A percentile compares a stretch with the other conserved stretches of the same genome.
Conservation (phyloP, 2,113 vertebrate species). For the Colinus virginianus region DNA sequence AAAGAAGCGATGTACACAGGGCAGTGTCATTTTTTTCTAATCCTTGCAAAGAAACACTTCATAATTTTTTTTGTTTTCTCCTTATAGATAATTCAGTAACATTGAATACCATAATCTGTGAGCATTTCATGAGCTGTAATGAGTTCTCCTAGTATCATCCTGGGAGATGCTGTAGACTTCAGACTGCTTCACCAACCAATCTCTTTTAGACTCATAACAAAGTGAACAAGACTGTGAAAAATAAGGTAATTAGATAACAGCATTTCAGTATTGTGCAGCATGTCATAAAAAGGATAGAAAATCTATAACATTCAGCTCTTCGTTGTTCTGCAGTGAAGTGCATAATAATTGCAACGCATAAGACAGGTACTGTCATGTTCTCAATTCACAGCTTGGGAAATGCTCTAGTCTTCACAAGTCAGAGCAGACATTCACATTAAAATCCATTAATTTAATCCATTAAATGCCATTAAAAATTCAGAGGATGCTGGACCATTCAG, state of each 20-base stretch:
- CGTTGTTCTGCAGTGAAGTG: background rate
- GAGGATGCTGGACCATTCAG: background rate
- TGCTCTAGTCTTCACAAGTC: background rate
- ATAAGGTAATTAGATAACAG: constrained; percentile 32
- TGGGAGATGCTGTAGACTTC: background rate
- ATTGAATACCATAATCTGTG: background rate
- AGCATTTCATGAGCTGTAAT: constrained; percentile 1
- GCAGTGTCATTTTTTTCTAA: background rate
- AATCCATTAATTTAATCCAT: background rate
- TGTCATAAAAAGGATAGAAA: background rate
- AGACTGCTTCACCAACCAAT: background rate
- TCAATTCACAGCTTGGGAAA: background rate
- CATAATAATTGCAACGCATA: background rate
- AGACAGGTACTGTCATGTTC: background rate
- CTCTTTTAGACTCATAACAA: background rate
- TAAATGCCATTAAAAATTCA: background rate
- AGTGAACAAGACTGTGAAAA: constrained; percentile 34
- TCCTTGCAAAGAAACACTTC: background rate
- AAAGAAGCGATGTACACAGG: background rate
- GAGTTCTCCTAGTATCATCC: background rate
- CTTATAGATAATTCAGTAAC: background rate
- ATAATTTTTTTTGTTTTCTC: background rate
- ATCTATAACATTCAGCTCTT: background rate
- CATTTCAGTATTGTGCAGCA: background rate
- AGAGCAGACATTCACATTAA: background rate